Percentiles rank a stretch among this genome's conserved stretches.
Evolutionary conservation across 2,113 vertebrate species (phyloP).

Genomic region (Aleadryas rufinucha): DNA sequence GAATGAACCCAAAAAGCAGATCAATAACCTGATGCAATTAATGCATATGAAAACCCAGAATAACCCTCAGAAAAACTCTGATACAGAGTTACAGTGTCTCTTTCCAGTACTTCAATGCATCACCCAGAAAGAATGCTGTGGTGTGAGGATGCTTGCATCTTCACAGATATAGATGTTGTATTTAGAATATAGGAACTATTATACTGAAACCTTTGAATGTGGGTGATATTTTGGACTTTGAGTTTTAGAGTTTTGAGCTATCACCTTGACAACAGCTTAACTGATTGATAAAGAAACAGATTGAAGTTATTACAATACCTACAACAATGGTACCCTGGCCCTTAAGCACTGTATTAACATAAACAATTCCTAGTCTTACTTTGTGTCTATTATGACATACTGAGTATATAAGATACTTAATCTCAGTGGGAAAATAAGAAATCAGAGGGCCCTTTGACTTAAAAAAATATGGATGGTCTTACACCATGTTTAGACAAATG

Average conservation of each 20-base stretch:
- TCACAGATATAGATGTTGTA: neutral
- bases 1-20: neutral
- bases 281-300: neutral
- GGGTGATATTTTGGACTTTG: neutral
- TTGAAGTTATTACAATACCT: neutral
- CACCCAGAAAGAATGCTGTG: neutral
- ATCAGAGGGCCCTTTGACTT: neutral
- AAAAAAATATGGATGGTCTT: neutral
- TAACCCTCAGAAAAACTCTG: neutral
- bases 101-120: neutral
- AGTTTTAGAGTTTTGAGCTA: neutral
- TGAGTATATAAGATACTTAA: neutral
- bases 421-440: neutral
- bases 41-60: neutral
- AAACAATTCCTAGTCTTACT: neutral
- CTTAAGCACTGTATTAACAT: neutral
- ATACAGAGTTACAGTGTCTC: neutral
- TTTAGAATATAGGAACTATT: neutral
- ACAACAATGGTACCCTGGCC: neutral
- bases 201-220: neutral
- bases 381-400: neutral
- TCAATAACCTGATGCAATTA: neutral
- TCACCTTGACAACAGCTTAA: neutral
- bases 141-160: neutral
- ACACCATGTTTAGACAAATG: neutral